Evolutionary conservation across 1,140 invertebrate species (phyloP), one percentile per base, ranked within the genome.

Genomic region (Cyclargus thomasi): DNA sequence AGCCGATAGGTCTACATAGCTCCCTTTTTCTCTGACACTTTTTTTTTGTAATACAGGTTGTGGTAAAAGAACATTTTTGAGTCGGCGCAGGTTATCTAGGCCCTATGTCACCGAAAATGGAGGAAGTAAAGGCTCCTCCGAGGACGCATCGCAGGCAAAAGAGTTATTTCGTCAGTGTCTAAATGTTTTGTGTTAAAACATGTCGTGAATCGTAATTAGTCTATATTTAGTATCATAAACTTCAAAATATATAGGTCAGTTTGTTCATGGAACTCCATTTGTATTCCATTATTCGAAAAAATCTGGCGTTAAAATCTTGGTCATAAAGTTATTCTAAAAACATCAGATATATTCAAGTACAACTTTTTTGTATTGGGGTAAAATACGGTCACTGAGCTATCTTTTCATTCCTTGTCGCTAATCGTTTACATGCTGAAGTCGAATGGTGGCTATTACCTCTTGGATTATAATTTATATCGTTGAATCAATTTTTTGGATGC

Each of bases 101-200:
- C 39, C 14, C 14, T 47, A 47, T 47, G 39, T 16, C 39, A 47
- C 39, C 39, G 10, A 55, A 55, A 55, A 55, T 55, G 53, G 53
- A 17, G 53, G 53, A 55, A 55, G 17, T 55, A n/a, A 55, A 55
- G 53, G 16, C 53, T 5, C 53, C 53, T 4, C 53, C 53, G 18
- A 55, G 53, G 18, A 17, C n/a, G 8, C 53, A 55, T 20, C 53
- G 53, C 53, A 55, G 53, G 18, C 53, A 55, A 55, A 55, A 55
- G 53, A 55, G 53, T 20, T 55, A 55, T 55, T 55, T 55, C 18
- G 53, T 59, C 55, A 59, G 55, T 59, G 18, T 18, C 55, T 59
- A 17, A 16, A 20, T 20, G 20, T 20, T 55, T 17, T 59, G 17
- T 59, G 55, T 59, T 59, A 0, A 47, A 47, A 55, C 53, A 55